Evolutionary conservation across 2,797 vertebrate genomes (phyloP).

Genomic region (Amblyraja radiata): DNA sequence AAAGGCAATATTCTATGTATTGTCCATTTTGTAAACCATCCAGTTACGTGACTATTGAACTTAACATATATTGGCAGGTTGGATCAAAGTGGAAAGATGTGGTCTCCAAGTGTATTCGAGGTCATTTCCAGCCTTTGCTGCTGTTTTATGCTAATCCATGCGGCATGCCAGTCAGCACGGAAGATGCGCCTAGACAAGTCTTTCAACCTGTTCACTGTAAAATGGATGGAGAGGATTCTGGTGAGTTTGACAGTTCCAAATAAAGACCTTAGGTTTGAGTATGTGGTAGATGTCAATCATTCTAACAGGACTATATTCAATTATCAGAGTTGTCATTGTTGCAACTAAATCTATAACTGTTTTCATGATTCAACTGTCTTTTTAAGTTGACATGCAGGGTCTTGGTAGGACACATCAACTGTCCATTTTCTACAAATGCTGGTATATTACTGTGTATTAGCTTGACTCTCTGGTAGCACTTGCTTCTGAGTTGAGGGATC

Average conservation of each 20-base stretch:
- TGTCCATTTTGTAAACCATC: background rate
- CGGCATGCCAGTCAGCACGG: conserved; percentile 74
- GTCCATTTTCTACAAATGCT: no score
- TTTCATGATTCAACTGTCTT: background rate
- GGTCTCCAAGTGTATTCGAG: conserved; percentile 81
- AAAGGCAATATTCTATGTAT: background rate
- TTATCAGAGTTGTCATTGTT: background rate
- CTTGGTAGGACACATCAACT: no score
- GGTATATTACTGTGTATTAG: background rate
- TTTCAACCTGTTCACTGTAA: conserved; percentile 66
- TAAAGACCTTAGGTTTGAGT: conserved; percentile 20
- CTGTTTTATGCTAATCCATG: conserved; percentile 91
- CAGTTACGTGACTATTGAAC: background rate
- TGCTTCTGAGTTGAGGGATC: background rate
- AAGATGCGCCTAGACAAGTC: conserved; percentile 67
- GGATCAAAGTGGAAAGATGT: conserved; percentile 93
- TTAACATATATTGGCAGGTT: conserved; percentile 57
- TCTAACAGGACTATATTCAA: no score
- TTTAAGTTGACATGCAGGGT: no score
- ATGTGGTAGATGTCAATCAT: background rate
- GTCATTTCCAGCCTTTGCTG: conserved; percentile 92
- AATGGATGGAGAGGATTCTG: conserved; percentile 61
- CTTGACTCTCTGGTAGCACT: background rate
- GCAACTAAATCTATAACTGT: background rate
- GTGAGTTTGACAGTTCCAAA: conserved; percentile 52